Base-by-base conservation (phyloP, 2,888 invertebrate genomes). In the Lymantria monacha region DNA sequence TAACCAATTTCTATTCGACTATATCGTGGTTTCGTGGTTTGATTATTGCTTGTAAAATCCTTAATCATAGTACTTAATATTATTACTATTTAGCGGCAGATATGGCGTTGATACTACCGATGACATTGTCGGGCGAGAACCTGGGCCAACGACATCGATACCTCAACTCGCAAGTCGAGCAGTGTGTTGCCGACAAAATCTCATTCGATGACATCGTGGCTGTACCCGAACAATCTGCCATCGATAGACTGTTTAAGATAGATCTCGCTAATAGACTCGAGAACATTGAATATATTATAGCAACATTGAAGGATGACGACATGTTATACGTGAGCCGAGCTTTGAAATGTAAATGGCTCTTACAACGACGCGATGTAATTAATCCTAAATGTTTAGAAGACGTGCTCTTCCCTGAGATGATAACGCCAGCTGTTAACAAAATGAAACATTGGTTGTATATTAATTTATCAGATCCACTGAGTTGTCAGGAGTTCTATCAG, bases 271-370 rank as follows among this genome's bases (percentile, higher is more conserved):
- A 69, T 9, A 74, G 77, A 57, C 56, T 70, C 13, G 74, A 63
- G 49, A 57, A 83, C 51, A 63, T 79, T 0, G 69, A 81, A 12
- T 87, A 72, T 48, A 77, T 87, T 9, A 22, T 85, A 11, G 49
- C 65, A 12, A 82, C 69, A 45, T 61, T 87, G 30, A 82, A 81
- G 70, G 71, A 80, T 22, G 72, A 77, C 13, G 81, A 86, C 48
- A 76, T 87, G 80, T 58, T 88, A 0, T 85, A 76, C 49, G 85
- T 87, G 0, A 81, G 77, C 55, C 76, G 76, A 69, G 82, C 83
- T 0, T 59, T 88, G 1, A 83, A 82, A 61, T 64, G 75, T 30
- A 60, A 51, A 12, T 87, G 87, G 87, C 65, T 88, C 0, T 38
- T 81, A 30, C 72, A 80, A 12, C 31, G 78, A 48, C 48, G 51